Percentiles rank a stretch among this genome's conserved stretches.
Conservation (phyloP, 2,113 vertebrate genomes). For the Chiloscyllium plagiosum region DNA sequence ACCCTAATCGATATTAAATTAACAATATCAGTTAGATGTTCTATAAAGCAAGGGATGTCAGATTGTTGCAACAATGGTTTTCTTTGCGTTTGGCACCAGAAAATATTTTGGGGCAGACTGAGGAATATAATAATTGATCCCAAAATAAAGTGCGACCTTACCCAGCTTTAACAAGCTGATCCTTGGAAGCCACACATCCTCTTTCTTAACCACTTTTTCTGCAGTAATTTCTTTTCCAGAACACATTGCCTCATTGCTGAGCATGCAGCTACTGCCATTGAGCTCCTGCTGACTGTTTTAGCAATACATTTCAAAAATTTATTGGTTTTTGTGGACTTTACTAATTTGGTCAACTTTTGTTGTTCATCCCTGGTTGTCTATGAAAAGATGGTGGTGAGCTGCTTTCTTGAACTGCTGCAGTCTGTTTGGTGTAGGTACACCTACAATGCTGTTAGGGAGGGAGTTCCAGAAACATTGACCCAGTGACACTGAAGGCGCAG, state of each 20-base stretch:
- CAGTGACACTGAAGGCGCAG: too few relatives aligned
- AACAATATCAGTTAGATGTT: background rate
- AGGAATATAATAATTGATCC: background rate
- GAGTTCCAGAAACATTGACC: too few relatives aligned
- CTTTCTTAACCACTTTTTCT: background rate
- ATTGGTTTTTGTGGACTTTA: too few relatives aligned
- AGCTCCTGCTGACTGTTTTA: background rate
- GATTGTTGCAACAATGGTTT: background rate
- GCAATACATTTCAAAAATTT: too few relatives aligned
- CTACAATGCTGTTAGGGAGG: too few relatives aligned
- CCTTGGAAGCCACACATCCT: background rate
- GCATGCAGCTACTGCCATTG: background rate
- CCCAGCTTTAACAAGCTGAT: background rate
- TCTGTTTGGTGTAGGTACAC: too few relatives aligned
- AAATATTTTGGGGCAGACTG: background rate
- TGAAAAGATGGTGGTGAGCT: too few relatives aligned
- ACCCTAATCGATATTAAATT: background rate
- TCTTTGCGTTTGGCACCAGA: background rate
- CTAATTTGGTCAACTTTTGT: too few relatives aligned
- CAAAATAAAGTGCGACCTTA: background rate
- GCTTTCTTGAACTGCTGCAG: too few relatives aligned
- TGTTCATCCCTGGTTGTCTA: too few relatives aligned
- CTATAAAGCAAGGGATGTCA: background rate
- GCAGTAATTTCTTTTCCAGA: background rate
- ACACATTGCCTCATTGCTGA: background rate